A percentile compares a stretch with the other conserved stretches of the same genome.
These are phyloP conservation scores for Dermolepida albohirtum DNA, from an alignment of 2,888 invertebrate genomes.

Conservation along the genomic window DNA sequence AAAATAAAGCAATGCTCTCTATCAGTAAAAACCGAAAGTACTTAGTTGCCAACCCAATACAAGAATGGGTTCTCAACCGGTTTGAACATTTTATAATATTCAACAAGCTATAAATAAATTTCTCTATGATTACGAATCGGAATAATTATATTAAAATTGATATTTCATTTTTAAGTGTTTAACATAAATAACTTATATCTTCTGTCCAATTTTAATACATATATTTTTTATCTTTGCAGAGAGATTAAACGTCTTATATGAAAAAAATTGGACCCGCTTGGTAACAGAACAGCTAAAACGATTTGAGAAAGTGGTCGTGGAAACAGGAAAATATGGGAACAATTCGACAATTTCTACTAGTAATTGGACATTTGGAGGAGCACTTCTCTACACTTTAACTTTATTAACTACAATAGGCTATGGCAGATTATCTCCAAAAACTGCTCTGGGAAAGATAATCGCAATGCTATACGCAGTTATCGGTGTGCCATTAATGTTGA, in stretches of 20 bases:
- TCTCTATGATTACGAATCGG: too few species aligned
- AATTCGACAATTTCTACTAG: constrained; percentile 59
- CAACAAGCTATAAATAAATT: too few species aligned
- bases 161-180: too few species aligned
- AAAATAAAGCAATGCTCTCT: too few species aligned
- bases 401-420: constrained; percentile 92
- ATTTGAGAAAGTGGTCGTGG: constrained; percentile 84
- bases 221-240: constrained; percentile 65
- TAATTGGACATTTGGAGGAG: constrained; percentile 87
- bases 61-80: too few species aligned
- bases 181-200: too few species aligned
- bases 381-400: constrained; percentile 86
- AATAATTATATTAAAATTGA: too few species aligned
- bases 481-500: constrained; percentile 88
- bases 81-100: too few species aligned
- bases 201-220: not conserved
- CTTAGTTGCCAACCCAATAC: too few species aligned
- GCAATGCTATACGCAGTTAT: constrained; percentile 89
- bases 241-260: constrained; percentile 84
- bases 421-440: constrained; percentile 86
- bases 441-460: constrained; percentile 83
- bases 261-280: constrained; percentile 84
- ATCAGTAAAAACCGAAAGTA: too few species aligned
- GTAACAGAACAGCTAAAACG: constrained; percentile 82
- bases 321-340: constrained; percentile 71